phyloP scores from a whole-genome alignment of 1,140 invertebrate species.

The Harpegnathos saltator region DNA sequence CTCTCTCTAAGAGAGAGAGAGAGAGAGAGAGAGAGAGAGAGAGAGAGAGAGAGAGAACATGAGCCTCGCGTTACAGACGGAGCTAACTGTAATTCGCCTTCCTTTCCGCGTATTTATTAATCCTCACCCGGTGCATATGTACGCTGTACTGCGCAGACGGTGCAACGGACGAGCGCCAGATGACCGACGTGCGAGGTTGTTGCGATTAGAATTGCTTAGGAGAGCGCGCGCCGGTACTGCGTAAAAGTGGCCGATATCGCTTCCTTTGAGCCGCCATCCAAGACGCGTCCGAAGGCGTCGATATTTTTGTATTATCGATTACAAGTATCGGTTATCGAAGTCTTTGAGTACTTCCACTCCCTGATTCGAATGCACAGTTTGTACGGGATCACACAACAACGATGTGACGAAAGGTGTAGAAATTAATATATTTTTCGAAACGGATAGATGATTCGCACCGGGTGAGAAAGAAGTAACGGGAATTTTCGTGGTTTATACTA shows the following conservation, averaged over 20 bases:
- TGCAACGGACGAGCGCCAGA: background rate
- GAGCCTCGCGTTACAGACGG: background rate
- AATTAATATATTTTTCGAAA: background rate
- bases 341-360: background rate
- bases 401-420: no score
- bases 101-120: conserved; percentile 39
- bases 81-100: conserved; percentile 22
- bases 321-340: background rate
- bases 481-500: background rate
- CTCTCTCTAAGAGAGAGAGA: background rate
- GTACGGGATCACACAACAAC: background rate
- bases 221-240: background rate
- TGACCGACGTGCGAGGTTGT: background rate
- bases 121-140: background rate
- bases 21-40: no score
- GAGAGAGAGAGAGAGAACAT: background rate
- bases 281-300: background rate
- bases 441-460: background rate
- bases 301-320: background rate
- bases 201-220: background rate
- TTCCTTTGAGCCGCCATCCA: background rate
- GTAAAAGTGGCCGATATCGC: background rate
- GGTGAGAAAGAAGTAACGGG: background rate
- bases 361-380: background rate
- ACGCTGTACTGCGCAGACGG: background rate